Evolutionary conservation across 2,888 invertebrate species (phyloP).

Genomic region (Choristoneura rosaceana): DNA sequence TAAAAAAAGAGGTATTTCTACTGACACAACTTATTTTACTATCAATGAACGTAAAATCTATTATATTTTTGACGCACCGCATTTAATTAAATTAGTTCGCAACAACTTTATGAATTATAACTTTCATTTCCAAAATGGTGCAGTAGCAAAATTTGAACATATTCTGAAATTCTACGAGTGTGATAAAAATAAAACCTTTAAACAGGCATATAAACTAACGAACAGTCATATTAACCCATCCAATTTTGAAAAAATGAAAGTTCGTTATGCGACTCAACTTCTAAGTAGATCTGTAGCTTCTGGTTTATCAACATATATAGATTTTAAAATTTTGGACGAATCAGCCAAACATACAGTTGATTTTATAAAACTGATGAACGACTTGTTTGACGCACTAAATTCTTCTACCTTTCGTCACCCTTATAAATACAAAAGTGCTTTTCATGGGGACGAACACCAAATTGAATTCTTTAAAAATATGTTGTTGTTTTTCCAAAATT

Average conservation of each 20-base stretch:
- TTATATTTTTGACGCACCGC: constrained; percentile 53
- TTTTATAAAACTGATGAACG: neutral
- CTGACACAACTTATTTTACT: constrained; percentile 49
- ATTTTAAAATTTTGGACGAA: neutral
- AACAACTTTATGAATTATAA: constrained; percentile 45
- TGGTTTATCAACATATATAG: neutral
- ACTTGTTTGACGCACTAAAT: neutral
- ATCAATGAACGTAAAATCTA: constrained; percentile 50
- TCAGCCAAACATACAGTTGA: constrained; percentile 31
- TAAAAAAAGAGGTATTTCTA: constrained; percentile 45
- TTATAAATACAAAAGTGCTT: constrained; percentile 43
- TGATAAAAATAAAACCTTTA: constrained; percentile 46
- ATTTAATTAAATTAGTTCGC: constrained; percentile 51
- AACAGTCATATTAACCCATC: neutral
- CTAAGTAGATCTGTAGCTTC: constrained; percentile 52
- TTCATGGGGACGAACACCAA: constrained; percentile 43
- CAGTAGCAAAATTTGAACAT: neutral
- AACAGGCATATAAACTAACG: constrained; percentile 46
- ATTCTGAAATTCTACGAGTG: constrained; percentile 46
- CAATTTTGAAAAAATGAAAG: constrained; percentile 49
- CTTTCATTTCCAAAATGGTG: neutral
- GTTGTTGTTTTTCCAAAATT: constrained; percentile 40
- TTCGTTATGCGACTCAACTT: constrained; percentile 50
- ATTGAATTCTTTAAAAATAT: constrained; percentile 43
- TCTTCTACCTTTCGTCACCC: neutral